phyloP scores from a whole-genome alignment of 2,888 invertebrate genomes.

The Scaptomyza tumidula region DNA sequence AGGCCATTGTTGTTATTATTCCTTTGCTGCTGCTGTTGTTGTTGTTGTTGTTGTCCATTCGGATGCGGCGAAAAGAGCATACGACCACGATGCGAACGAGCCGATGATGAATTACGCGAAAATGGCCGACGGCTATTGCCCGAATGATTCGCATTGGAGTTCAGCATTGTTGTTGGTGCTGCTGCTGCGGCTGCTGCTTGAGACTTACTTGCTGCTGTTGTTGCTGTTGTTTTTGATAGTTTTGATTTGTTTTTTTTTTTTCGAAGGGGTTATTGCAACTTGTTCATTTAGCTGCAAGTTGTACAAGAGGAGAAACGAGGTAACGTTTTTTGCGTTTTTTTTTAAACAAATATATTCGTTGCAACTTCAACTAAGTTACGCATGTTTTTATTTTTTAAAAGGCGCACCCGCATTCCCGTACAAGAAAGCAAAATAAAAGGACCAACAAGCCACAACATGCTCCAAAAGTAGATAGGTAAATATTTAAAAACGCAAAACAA shows the following conservation, averaged over 20 bases:
- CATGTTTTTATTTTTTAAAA: conserved; percentile 42
- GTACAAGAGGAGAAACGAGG: conserved; percentile 47
- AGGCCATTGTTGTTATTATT: conserved; percentile 62
- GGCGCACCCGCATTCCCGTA: conserved; percentile 68
- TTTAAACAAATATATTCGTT: conserved; percentile 23
- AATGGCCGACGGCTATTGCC: conserved; percentile 83
- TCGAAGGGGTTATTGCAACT: conserved; percentile 29
- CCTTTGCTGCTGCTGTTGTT: conserved; percentile 22
- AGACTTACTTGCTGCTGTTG: conserved; percentile 33
- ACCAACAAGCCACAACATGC: conserved; percentile 78
- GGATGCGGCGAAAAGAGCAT: conserved; percentile 83
- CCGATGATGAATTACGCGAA: conserved; percentile 83
- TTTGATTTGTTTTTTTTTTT: conserved; percentile 3
- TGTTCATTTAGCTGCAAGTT: conserved; percentile 59
- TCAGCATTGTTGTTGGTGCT: conserved; percentile 64
- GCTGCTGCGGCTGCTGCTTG: conserved; percentile 38
- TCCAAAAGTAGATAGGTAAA: conserved; percentile 39
- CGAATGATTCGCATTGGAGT: conserved; percentile 80
- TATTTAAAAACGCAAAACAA: conserved; percentile 8
- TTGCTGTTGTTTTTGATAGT: conserved; percentile 21
- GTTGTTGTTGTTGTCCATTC: conserved; percentile 67
- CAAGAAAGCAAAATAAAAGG: conserved; percentile 62
- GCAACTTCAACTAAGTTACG: conserved; percentile 34
- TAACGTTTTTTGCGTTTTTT: conserved; percentile 54
- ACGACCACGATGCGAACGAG: conserved; percentile 82